phyloP scores from a whole-genome alignment of 2,113 vertebrate species.

The Chloroceryle aenea region DNA sequence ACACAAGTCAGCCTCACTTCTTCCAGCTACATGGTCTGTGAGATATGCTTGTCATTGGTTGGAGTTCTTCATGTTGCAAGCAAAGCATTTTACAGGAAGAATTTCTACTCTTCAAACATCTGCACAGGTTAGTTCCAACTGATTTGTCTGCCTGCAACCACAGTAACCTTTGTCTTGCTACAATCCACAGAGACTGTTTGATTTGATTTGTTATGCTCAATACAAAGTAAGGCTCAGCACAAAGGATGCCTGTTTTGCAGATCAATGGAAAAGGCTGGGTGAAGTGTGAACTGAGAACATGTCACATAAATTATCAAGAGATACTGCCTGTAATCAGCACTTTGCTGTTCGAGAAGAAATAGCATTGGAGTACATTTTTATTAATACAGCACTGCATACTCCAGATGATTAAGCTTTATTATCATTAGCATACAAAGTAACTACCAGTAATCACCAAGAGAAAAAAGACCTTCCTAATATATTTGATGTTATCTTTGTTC shows the following conservation, averaged over 20 bases:
- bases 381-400: background rate
- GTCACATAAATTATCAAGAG: background rate
- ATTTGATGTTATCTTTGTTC: slow-evolving; percentile 29
- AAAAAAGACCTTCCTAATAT: background rate
- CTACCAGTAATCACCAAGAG: background rate
- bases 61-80: background rate
- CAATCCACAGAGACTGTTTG: background rate
- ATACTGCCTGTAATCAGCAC: background rate
- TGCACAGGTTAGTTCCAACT: background rate
- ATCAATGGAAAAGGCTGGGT: background rate
- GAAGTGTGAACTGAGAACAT: background rate
- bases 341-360: background rate
- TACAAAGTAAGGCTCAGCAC: background rate
- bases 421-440: slow-evolving; percentile 16
- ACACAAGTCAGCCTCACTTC: background rate
- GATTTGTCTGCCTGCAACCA: background rate
- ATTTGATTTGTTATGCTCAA: background rate
- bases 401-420: slow-evolving; percentile 7
- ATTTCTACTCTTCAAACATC: background rate
- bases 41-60: background rate
- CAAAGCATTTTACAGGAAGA: background rate
- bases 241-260: background rate
- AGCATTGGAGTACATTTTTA: background rate
- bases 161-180: background rate
- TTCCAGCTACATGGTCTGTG: background rate